Evolutionary conservation across 2,888 invertebrate genomes (phyloP).

Genomic region (Balanococcus diminutus): DNA sequence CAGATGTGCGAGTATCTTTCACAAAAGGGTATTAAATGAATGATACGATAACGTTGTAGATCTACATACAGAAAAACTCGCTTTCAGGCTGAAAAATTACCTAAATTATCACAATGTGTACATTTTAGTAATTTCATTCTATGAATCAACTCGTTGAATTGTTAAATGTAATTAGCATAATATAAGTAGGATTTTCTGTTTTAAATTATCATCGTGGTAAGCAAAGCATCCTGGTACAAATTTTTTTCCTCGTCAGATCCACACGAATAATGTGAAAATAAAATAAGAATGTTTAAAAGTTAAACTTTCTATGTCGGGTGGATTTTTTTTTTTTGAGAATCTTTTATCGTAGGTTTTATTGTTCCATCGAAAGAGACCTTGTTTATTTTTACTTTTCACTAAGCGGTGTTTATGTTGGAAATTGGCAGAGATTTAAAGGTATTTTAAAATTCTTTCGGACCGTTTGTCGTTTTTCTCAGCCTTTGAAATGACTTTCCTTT

Average conservation of each 20-base stretch:
- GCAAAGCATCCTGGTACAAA: neutral
- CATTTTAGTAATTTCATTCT: neutral
- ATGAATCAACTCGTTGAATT: neutral
- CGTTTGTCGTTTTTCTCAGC: neutral
- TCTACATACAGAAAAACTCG: neutral
- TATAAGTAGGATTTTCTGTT: neutral
- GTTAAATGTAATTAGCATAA: neutral
- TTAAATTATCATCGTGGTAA: neutral
- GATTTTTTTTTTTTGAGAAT: neutral
- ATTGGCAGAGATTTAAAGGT: neutral
- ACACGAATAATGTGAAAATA: neutral
- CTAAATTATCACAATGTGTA: neutral
- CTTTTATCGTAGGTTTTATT: neutral
- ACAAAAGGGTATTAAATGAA: neutral
- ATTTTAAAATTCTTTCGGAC: neutral
- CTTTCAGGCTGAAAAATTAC: neutral
- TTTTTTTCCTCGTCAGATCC: neutral
- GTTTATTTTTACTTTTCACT: neutral
- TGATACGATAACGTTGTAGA: neutral
- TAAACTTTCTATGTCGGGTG: neutral
- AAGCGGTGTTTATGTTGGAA: neutral
- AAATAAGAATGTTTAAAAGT: neutral
- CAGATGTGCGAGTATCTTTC: neutral
- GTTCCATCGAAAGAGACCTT: neutral
- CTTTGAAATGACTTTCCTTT: neutral